phyloP scores from a whole-genome alignment of 2,113 vertebrate genomes.

The Thermophis baileyi region DNA sequence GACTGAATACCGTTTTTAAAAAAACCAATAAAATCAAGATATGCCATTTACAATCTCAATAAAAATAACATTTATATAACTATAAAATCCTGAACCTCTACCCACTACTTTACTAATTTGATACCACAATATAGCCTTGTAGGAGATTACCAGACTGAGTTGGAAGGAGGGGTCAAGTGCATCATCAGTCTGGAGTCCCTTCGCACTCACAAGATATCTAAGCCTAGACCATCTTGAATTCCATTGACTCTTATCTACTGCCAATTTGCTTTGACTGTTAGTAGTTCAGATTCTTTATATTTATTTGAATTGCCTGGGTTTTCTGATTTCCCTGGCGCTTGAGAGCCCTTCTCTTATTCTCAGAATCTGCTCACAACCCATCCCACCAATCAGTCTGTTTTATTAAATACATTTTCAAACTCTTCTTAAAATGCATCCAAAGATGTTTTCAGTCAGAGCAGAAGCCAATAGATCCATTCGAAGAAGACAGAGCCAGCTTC shows the following conservation, averaged over 20 bases:
- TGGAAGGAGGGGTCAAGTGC: no score
- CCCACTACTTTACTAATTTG: neutral
- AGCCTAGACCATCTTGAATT: no score
- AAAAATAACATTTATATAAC: neutral
- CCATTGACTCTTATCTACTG: no score
- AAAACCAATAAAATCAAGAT: neutral
- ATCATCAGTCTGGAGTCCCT: no score
- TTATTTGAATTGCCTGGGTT: no score
- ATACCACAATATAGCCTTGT: neutral
- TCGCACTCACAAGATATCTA: no score
- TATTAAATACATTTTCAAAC: neutral
- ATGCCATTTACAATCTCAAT: neutral
- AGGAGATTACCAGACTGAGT: no score
- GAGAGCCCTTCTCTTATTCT: neutral
- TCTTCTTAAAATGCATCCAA: neutral
- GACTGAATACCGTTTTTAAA: neutral
- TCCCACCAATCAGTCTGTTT: neutral
- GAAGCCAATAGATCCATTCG: neutral
- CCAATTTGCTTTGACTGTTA: no score
- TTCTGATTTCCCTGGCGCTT: no score
- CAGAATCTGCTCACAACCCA: neutral
- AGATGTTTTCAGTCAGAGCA: neutral
- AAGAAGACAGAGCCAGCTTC: neutral
- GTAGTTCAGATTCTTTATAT: no score
- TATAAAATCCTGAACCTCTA: neutral